A percentile compares a stretch with the other conserved stretches of the same genome.
Conservation (phyloP, 2,113 vertebrate species). For the Callithrix jacchus region DNA sequence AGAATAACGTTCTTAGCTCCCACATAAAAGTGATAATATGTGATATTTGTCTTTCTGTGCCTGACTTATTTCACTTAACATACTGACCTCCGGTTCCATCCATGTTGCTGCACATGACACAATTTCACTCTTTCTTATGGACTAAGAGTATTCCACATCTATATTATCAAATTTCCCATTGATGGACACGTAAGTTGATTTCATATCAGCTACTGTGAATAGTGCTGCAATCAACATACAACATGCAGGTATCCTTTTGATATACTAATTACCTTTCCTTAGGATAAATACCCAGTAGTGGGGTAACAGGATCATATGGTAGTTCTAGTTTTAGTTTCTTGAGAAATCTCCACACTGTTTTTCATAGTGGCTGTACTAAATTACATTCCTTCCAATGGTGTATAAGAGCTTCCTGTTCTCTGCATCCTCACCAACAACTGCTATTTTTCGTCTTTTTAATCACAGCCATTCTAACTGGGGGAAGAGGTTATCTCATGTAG, state of each 20-base stretch:
- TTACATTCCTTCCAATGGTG: not conserved
- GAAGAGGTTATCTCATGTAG: not conserved
- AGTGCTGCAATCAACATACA: not conserved
- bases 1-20: not conserved
- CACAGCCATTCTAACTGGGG: not conserved
- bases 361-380: not conserved
- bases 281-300: not conserved
- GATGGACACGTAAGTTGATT: not conserved
- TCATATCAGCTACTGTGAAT: not conserved
- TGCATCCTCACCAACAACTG: not conserved
- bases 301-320: not conserved
- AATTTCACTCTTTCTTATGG: not conserved
- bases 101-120: not conserved
- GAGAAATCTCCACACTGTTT: not conserved
- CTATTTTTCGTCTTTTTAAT: not conserved
- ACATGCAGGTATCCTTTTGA: not conserved
- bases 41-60: not conserved
- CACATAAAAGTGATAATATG: not conserved
- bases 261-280: not conserved
- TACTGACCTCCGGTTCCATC: not conserved
- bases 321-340: not conserved
- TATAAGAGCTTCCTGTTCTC: not conserved
- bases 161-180: not conserved
- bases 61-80: not conserved
- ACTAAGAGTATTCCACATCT: not conserved